Conservation (phyloP, 35 echinoderm and acorn worm species). For the Apostichopus japonicus region DNA sequence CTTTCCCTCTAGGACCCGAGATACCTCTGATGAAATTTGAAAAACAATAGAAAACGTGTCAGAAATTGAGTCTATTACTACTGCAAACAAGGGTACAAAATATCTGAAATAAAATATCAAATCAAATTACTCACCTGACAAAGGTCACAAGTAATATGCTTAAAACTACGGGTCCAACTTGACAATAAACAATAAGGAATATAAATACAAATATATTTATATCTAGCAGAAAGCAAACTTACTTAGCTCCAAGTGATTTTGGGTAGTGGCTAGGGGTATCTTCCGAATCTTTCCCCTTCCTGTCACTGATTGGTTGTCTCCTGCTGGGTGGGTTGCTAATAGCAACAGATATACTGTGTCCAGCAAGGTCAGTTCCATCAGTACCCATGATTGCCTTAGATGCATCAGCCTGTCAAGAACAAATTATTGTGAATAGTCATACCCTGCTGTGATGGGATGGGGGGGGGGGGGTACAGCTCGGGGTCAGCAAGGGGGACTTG, state of each 20-base stretch:
- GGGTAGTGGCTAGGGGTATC: background rate
- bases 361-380: slow-evolving; percentile 79
- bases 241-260: slow-evolving; percentile 82
- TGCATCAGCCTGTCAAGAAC: slow-evolving; percentile 64
- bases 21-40: slow-evolving; percentile 61
- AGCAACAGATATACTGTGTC: slow-evolving; percentile 84
- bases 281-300: slow-evolving; percentile 53
- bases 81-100: too few relatives aligned
- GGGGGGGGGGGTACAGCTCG: too few relatives aligned
- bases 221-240: slow-evolving; percentile 18
- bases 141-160: too few relatives aligned
- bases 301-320: slow-evolving; percentile 52
- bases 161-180: too few relatives aligned
- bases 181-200: too few relatives aligned
- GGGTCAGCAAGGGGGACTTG: too few relatives aligned
- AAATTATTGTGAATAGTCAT: background rate
- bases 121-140: too few relatives aligned
- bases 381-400: slow-evolving; percentile 76
- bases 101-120: too few relatives aligned
- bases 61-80: too few relatives aligned
- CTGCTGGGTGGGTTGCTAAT: slow-evolving; percentile 95
- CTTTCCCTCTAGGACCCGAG: slow-evolving; percentile 88
- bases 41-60: background rate
- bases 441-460: too few relatives aligned
- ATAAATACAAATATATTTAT: too few relatives aligned